A percentile compares a stretch with the other conserved stretches of the same genome.
phyloP scores from a whole-genome alignment of 1,140 invertebrate species.

The Macrobrachium rosenbergii region DNA sequence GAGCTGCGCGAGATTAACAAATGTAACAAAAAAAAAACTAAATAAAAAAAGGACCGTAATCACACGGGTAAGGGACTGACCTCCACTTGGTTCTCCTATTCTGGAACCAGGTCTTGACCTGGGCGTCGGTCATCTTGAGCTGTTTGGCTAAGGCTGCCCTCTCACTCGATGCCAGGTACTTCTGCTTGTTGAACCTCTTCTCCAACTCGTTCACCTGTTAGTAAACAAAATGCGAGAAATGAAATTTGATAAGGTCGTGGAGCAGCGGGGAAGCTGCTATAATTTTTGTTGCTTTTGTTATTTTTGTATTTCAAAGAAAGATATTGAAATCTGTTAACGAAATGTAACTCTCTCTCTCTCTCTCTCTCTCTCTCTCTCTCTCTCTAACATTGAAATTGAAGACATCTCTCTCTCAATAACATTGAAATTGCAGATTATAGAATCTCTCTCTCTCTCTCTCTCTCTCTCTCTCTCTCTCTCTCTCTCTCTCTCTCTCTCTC shows the following conservation, averaged over 20 bases:
- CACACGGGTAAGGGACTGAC: slow-evolving; percentile 74
- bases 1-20: neutral
- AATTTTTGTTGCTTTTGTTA: no score
- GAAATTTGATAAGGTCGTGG: neutral
- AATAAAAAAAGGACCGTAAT: neutral
- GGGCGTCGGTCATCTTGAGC: slow-evolving; percentile 98
- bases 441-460: no score
- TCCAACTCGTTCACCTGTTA: slow-evolving; percentile 81
- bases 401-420: neutral
- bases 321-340: no score
- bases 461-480: no score
- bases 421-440: no score
- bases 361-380: no score
- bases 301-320: no score
- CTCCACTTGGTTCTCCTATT: slow-evolving; percentile 98
- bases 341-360: no score
- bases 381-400: no score
- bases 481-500: neutral
- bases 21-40: neutral
- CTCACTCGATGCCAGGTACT: slow-evolving; percentile 97
- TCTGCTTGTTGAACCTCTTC: slow-evolving; percentile 98
- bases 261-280: no score
- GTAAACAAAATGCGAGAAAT: neutral
- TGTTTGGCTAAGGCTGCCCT: slow-evolving; percentile 92
- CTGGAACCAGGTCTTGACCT: slow-evolving; percentile 99